Conservation (phyloP, 2,888 invertebrate species). For the Eledona agricola region DNA sequence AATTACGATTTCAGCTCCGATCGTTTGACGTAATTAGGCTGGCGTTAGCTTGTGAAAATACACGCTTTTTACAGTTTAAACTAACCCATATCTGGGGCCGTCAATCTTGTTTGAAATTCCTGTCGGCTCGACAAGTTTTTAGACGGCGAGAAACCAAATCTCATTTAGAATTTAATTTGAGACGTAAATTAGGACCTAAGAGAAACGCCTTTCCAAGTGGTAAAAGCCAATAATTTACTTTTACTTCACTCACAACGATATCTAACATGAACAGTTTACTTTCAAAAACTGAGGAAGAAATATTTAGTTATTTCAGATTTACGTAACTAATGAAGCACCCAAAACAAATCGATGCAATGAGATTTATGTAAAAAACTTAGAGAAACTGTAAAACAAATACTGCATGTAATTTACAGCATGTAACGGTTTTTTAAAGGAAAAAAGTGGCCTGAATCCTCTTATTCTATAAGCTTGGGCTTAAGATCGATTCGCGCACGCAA, state of each 20-base stretch:
- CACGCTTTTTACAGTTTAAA: constrained; percentile 1
- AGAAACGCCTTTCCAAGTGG: too few species aligned
- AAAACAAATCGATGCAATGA: too few species aligned
- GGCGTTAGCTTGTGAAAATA: background rate
- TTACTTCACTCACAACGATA: too few species aligned
- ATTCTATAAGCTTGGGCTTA: constrained; percentile 8
- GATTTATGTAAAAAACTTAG: too few species aligned
- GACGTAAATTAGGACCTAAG: constrained; percentile 7
- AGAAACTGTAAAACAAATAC: too few species aligned
- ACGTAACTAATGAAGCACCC: too few species aligned
- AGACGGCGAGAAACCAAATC: constrained; percentile 2
- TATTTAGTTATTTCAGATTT: too few species aligned
- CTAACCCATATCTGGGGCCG: background rate
- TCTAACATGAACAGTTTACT: too few species aligned
- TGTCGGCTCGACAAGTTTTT: constrained; percentile 14
- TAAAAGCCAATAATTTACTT: too few species aligned
- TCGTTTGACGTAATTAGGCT: background rate
- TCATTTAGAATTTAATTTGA: constrained; percentile 12
- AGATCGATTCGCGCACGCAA: constrained; percentile 17
- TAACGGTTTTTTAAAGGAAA: constrained; percentile 10
- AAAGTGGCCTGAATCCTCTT: constrained; percentile 1
- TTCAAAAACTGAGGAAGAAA: too few species aligned
- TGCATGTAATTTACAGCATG: constrained; percentile 1
- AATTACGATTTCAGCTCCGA: constrained; percentile 2
- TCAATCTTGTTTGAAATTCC: constrained; percentile 1